Conservation (phyloP, 2,797 vertebrate species). For the Coracias cyanogaster region DNA sequence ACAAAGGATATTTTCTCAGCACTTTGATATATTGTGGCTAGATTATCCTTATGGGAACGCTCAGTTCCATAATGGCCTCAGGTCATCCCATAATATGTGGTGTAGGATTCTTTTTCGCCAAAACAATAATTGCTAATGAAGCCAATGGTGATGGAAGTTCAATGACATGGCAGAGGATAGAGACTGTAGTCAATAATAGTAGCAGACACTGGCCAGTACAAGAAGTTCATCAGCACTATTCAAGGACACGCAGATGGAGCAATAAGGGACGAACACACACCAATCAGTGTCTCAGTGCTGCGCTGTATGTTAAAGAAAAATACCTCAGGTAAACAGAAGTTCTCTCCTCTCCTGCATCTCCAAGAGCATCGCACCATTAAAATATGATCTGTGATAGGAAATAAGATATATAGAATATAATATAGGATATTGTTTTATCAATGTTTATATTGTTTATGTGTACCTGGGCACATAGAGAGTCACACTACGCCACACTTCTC, state of each 20-base stretch:
- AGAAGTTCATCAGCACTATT: background rate
- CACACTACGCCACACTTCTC: background rate
- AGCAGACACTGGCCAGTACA: background rate
- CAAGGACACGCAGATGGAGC: constrained; percentile 2
- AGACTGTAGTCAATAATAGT: constrained; percentile 32
- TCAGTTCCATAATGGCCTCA: constrained; percentile 51
- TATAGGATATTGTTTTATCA: background rate
- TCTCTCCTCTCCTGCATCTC: background rate
- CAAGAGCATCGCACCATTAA: background rate
- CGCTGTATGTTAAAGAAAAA: background rate
- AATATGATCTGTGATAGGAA: background rate
- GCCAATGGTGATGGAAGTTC: constrained; percentile 56
- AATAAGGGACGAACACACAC: background rate
- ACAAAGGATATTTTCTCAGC: constrained; percentile 73
- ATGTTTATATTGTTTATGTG: no score
- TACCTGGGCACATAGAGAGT: background rate
- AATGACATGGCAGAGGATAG: constrained; percentile 50
- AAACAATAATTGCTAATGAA: constrained; percentile 72
- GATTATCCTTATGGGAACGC: constrained; percentile 66
- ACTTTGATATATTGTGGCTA: constrained; percentile 63
- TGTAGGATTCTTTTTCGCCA: constrained; percentile 34
- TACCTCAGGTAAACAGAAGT: background rate
- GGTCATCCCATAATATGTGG: constrained; percentile 56
- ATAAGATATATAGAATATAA: background rate
- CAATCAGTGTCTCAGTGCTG: background rate